A percentile compares a stretch with the other conserved stretches of the same genome.
Conservation (phyloP, 2,797 vertebrate species). For the Urocyon cinereoargenteus region DNA sequence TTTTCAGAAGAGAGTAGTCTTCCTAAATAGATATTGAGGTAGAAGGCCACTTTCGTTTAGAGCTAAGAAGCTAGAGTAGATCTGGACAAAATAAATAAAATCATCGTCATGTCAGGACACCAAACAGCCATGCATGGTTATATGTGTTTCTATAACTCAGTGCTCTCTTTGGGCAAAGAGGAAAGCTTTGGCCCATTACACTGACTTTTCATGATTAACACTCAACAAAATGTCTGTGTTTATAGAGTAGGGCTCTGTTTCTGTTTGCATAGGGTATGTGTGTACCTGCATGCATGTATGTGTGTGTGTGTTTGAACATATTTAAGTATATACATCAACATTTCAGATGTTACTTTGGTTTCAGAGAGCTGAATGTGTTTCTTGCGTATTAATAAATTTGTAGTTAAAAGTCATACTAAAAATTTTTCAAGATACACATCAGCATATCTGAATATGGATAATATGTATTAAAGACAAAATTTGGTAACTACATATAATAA, state of each 20-base stretch:
- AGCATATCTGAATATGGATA: constrained; percentile 13
- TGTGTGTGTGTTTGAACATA: not conserved
- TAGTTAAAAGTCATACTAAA: constrained; percentile 53
- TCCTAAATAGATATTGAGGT: not conserved
- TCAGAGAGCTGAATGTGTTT: not conserved
- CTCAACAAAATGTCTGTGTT: not conserved
- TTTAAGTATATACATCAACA: not conserved
- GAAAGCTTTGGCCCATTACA: not conserved
- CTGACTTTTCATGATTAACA: not conserved
- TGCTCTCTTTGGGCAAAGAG: not conserved
- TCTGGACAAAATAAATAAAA: constrained; percentile 7
- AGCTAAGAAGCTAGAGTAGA: not conserved
- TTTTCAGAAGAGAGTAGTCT: constrained; percentile 11
- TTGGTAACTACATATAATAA: constrained; percentile 41
- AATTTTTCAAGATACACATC: constrained; percentile 22
- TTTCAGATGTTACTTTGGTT: not conserved
- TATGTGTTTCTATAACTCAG: not conserved
- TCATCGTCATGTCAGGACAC: not conserved
- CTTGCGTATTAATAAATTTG: not conserved
- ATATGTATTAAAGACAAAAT: constrained; percentile 36
- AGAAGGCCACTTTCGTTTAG: not conserved
- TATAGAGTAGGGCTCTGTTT: not conserved
- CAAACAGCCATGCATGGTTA: not conserved
- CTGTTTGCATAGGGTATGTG: not conserved
- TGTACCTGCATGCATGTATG: not conserved